Evolutionary conservation across 2,797 vertebrate genomes (phyloP), one percentile per base, ranked within the genome.

Genomic region (Pogoniulus pusillus): DNA sequence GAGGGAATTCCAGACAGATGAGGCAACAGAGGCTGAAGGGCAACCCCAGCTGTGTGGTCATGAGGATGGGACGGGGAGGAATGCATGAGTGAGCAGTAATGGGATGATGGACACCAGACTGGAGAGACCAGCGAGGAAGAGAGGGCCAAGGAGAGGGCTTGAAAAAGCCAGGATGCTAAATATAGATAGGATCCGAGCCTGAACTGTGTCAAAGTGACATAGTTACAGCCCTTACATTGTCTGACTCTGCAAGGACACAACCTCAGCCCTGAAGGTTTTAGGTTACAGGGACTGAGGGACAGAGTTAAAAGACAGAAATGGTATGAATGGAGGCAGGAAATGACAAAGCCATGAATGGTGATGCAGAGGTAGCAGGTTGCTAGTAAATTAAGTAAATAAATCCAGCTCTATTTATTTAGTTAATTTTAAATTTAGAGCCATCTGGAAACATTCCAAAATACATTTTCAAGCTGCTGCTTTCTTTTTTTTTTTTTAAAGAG

Each of bases 1-100:
- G 75, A 83, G 84, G 89, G 88, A 93, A 83, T 93, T 93, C 76
- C 84, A 62, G 82, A 60, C 2, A 0, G 76, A 83, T 92, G 90
- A 94, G 88, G 39, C 59, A 91, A 20, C 72, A n/a, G 2, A 3
- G 0, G 11, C 76, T 95, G 71, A 94, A 94, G 84, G 94, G 91
- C 93, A 95, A 93, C 76, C 84, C 86, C 91, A 93, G 86, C 91
- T 93, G 86, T n/a, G 0, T 35, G 84, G 54, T 91, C 88, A 90
- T 70, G 76, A 74, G 90, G 88, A 76, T 65, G 45, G 88, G 64
- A 85, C 2, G 1, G 63, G 34, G 32, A 93, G 93, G 93, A 95
- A 94, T 95, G 88, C 86, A 75, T 91, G 94, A 95, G 88, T 93
- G 93, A 70, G 91, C 91, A 94, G 80, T 77, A 81, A 70, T 75